phyloP scores from a whole-genome alignment of 1,140 invertebrate genomes.

The Drosophila aff. region DNA sequence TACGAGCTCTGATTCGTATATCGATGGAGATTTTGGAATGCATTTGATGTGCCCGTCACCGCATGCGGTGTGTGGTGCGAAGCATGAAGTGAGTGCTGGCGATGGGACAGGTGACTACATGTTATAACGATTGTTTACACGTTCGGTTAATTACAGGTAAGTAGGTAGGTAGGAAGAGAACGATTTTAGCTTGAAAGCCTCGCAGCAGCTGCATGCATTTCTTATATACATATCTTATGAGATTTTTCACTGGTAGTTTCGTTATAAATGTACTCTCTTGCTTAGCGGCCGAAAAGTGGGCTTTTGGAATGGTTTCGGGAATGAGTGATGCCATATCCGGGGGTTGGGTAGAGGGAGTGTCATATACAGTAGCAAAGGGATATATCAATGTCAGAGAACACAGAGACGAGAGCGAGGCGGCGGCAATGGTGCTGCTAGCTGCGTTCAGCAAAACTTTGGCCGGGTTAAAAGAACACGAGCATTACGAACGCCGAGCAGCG shows the following conservation, averaged over 20 bases:
- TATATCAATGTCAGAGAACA: slow-evolving; percentile 22
- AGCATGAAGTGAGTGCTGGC: slow-evolving; percentile 17
- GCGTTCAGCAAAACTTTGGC: slow-evolving; percentile 2
- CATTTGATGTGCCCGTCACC: slow-evolving; percentile 30
- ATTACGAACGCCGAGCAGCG: slow-evolving; percentile 31
- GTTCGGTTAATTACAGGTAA: slow-evolving; percentile 37
- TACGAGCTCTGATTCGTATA: background rate
- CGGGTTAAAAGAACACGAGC: slow-evolving; percentile 44
- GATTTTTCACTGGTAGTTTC: slow-evolving; percentile 40
- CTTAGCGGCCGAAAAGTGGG: background rate
- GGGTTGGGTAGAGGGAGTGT: background rate
- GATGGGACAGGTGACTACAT: slow-evolving; percentile 11
- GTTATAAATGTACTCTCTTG: background rate
- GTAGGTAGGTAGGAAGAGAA: slow-evolving; percentile 1
- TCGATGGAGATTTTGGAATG: slow-evolving; percentile 20
- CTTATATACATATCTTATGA: slow-evolving; percentile 30
- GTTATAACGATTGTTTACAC: slow-evolving; percentile 22
- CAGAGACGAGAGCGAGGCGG: slow-evolving; percentile 44
- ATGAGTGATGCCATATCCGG: slow-evolving; percentile 2
- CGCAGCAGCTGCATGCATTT: slow-evolving; percentile 63
- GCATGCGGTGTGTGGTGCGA: slow-evolving; percentile 19
- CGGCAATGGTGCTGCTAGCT: slow-evolving; percentile 34
- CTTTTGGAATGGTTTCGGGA: slow-evolving; percentile 4
- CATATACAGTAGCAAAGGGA: slow-evolving; percentile 20
- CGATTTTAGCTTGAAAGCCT: slow-evolving; percentile 47